Conservation (phyloP, 1,140 invertebrate species). For the Achroia grisella region DNA sequence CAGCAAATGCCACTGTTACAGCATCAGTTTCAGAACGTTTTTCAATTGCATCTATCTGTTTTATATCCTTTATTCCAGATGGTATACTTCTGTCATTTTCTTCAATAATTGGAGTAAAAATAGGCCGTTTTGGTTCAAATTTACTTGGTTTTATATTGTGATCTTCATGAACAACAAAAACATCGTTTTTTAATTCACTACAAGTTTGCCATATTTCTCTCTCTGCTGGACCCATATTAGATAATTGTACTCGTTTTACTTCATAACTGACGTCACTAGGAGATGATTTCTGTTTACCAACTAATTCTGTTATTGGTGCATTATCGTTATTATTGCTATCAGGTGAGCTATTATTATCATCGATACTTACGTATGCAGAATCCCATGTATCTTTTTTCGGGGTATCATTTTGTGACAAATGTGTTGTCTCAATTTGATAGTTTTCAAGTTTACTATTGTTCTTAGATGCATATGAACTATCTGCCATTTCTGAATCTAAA, state of each 20-base stretch:
- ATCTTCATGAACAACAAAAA: conserved; percentile 21
- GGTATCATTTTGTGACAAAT: conserved; percentile 15
- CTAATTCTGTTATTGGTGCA: conserved; percentile 18
- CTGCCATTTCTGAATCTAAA: conserved; percentile 21
- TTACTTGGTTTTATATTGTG: conserved; percentile 20
- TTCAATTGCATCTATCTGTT: conserved; percentile 9
- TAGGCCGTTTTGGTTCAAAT: conserved; percentile 37
- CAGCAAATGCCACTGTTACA: conserved; percentile 60
- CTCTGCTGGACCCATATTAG: conserved; percentile 56
- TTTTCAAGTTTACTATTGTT: conserved; percentile 3
- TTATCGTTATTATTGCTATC: conserved; percentile 54
- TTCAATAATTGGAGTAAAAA: conserved; percentile 58
- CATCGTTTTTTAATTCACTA: conserved; percentile 28
- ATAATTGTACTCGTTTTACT: conserved; percentile 18
- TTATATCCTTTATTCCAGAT: conserved; percentile 32
- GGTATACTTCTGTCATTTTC: conserved; percentile 50
- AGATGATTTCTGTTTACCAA: conserved; percentile 42
- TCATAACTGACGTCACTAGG: conserved; percentile 24
- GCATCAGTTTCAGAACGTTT: conserved; percentile 32
- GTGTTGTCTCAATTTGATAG: conserved; percentile 9
- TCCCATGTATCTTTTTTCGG: conserved; percentile 67
- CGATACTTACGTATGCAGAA: conserved; percentile 71
- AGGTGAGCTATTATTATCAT: conserved; percentile 58
- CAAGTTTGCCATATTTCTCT: conserved; percentile 57
- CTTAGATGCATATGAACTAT: conserved; percentile 9